Percentiles rank a stretch among this genome's conserved stretches.
phyloP scores from a whole-genome alignment of 1,140 invertebrate species.

The Psix sp. region DNA sequence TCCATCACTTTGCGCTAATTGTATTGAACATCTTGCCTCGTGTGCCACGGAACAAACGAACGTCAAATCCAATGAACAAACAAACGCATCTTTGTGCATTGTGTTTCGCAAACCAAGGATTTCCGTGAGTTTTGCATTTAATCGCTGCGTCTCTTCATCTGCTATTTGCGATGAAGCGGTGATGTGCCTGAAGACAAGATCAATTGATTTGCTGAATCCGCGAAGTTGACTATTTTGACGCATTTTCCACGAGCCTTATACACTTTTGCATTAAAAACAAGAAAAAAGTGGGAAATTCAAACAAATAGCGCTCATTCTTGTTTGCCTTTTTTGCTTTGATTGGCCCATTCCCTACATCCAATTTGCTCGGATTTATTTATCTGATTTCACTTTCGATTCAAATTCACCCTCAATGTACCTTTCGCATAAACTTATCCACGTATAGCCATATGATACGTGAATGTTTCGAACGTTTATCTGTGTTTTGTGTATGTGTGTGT shows the following conservation, averaged over 20 bases:
- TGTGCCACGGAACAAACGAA: conserved; percentile 25
- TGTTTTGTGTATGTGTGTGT: conserved; percentile 19
- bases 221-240: too few relatives aligned
- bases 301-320: too few relatives aligned
- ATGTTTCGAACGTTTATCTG: conserved; percentile 5
- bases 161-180: too few relatives aligned
- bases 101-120: conserved; percentile 26
- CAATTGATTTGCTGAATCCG: too few relatives aligned
- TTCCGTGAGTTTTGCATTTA: too few relatives aligned
- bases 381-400: conserved; percentile 1
- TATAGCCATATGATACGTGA: conserved; percentile 29
- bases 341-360: too few relatives aligned
- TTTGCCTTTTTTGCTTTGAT: too few relatives aligned
- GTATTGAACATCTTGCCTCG: conserved; percentile 50
- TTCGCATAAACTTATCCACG: conserved; percentile 35
- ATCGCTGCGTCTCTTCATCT: too few relatives aligned
- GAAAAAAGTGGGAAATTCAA: neutral
- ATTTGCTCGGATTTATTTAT: too few relatives aligned
- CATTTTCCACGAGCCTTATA: too few relatives aligned
- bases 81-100: conserved; percentile 21
- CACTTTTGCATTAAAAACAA: neutral
- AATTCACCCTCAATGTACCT: conserved; percentile 34
- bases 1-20: conserved; percentile 38
- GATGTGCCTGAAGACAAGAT: too few relatives aligned
- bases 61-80: conserved; percentile 29